Percentiles rank a stretch among this genome's conserved stretches.
phyloP scores from a whole-genome alignment of 1,140 invertebrate species.

The Lineus longissimus region DNA sequence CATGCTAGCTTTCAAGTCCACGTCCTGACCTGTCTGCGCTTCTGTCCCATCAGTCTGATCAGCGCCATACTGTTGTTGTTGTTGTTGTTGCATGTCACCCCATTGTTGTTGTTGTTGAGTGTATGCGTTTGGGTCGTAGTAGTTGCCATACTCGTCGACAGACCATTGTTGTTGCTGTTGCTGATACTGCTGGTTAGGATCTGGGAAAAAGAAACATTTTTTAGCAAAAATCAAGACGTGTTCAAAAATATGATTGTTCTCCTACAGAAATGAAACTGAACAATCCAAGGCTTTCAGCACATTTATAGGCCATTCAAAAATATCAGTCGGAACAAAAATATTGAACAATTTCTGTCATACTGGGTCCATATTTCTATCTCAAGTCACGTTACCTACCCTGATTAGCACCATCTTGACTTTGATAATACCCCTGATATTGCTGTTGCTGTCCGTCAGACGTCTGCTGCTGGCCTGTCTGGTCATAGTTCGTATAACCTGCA shows the following conservation, averaged over 20 bases:
- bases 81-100: constrained; percentile 14
- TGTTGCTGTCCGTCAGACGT: constrained; percentile 23
- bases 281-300: too few relatives aligned
- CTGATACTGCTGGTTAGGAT: constrained; percentile 17
- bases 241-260: too few relatives aligned
- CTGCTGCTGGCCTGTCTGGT: constrained; percentile 8
- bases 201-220: not conserved
- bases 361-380: constrained; percentile 1
- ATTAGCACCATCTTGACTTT: not conserved
- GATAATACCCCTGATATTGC: constrained; percentile 8
- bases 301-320: too few relatives aligned
- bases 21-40: not conserved
- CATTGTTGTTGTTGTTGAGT: constrained; percentile 1
- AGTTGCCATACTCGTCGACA: not conserved
- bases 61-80: constrained; percentile 10
- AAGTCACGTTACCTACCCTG: not conserved
- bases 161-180: not conserved
- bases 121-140: not conserved
- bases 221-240: too few relatives aligned
- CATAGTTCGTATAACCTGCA: too few relatives aligned
- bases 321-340: too few relatives aligned
- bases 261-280: too few relatives aligned
- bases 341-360: too few relatives aligned
- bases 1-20: constrained; percentile 9
- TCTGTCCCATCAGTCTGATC: constrained; percentile 16